phyloP scores from a whole-genome alignment of 1,140 invertebrate species.

The Monochamus saltuarius region DNA sequence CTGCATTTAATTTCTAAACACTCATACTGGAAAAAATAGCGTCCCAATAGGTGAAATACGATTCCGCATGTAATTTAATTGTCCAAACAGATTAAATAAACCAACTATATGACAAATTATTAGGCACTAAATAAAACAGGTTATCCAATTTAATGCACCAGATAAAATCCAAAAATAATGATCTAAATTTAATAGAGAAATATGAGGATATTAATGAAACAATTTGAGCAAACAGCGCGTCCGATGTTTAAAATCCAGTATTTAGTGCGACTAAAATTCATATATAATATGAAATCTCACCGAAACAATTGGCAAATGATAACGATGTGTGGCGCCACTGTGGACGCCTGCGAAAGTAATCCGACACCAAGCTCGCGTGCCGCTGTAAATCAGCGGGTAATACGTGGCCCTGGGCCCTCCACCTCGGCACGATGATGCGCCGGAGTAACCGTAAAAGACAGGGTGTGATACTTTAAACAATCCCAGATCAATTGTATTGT shows the following conservation, averaged over 20 bases:
- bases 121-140: no score
- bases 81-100: no score
- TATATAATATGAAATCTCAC: constrained; percentile 23
- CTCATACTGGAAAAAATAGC: no score
- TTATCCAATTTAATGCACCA: no score
- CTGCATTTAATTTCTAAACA: no score
- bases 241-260: constrained; percentile 23
- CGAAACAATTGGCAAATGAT: constrained; percentile 33
- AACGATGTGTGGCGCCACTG: constrained; percentile 32
- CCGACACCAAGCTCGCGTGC: constrained; percentile 32
- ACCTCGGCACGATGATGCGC: constrained; percentile 3
- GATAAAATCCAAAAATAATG: constrained; percentile 19
- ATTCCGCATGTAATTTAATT: no score
- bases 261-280: constrained; percentile 28
- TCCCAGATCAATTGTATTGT: no score
- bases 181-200: constrained; percentile 16
- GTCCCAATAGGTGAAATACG: no score
- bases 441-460: no score
- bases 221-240: constrained; percentile 23
- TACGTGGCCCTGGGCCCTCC: constrained; percentile 20
- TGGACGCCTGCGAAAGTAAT: constrained; percentile 33
- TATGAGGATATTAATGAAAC: constrained; percentile 25
- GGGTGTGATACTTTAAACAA: no score
- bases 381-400: constrained; percentile 31
- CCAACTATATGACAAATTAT: no score